phyloP scores from a whole-genome alignment of 2,888 invertebrate genomes.

The Ditylenchus weischeri region DNA sequence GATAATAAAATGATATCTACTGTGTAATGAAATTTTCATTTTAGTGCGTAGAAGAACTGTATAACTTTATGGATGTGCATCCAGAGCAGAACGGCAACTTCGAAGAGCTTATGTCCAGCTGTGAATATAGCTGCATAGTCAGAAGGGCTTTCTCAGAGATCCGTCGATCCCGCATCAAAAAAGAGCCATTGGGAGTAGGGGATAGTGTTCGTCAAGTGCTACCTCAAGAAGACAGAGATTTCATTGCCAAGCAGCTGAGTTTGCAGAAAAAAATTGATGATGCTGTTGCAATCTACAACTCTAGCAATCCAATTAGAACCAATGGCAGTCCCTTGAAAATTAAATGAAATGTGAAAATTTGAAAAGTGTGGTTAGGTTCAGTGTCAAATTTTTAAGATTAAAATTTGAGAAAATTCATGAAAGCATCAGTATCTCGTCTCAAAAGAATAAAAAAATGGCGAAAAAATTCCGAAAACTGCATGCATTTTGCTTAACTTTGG shows the following conservation, averaged over 20 bases:
- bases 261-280: slow-evolving; percentile 11
- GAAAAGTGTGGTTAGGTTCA: too few relatives aligned
- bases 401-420: too few relatives aligned
- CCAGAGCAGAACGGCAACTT: slow-evolving; percentile 29
- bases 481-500: too few relatives aligned
- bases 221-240: slow-evolving; percentile 19
- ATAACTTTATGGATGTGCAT: slow-evolving; percentile 32
- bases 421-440: too few relatives aligned
- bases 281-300: not conserved
- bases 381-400: too few relatives aligned
- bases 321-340: too few relatives aligned
- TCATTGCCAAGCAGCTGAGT: slow-evolving; percentile 18
- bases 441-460: too few relatives aligned
- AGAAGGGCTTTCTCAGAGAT: slow-evolving; percentile 21
- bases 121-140: slow-evolving; percentile 16
- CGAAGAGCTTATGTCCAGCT: slow-evolving; percentile 27
- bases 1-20: too few relatives aligned
- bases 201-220: slow-evolving; percentile 22
- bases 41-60: slow-evolving; percentile 31
- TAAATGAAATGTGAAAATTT: too few relatives aligned
- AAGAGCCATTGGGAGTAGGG: slow-evolving; percentile 21
- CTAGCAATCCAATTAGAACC: too few relatives aligned
- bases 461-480: too few relatives aligned
- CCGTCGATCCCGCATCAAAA: slow-evolving; percentile 8
- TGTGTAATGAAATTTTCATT: slow-evolving; percentile 9